These are phyloP conservation scores for Stenotaenia linearis DNA, from an alignment of 2,888 invertebrate genomes.

Conservation along the genomic window DNA sequence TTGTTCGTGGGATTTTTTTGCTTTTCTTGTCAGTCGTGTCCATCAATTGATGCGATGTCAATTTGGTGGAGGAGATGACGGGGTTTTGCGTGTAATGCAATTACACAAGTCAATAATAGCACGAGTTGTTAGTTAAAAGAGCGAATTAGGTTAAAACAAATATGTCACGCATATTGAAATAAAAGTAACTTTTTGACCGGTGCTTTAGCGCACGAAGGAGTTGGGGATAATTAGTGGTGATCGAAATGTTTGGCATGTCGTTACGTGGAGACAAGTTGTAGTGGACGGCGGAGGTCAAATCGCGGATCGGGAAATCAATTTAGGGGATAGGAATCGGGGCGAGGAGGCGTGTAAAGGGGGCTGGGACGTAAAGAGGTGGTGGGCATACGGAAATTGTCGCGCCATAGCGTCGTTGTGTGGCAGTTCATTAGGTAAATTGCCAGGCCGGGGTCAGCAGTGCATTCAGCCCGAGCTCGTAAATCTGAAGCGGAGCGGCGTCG, in stretches of 20 bases:
- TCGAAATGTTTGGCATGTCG: not conserved
- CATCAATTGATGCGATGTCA: not conserved
- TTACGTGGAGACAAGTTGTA: too few species aligned
- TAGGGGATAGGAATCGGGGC: not conserved
- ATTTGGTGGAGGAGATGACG: not conserved
- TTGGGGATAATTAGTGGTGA: not conserved
- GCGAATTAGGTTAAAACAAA: not conserved
- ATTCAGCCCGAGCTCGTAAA: constrained; percentile 11
- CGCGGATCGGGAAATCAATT: not conserved
- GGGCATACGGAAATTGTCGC: constrained; percentile 23
- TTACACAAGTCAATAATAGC: not conserved
- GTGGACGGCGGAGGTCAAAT: not conserved
- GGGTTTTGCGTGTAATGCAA: not conserved
- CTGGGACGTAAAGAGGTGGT: not conserved
- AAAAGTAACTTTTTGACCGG: not conserved
- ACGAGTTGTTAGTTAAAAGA: not conserved
- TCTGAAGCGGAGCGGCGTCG: constrained; percentile 1
- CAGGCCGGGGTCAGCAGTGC: constrained; percentile 14
- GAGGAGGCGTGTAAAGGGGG: not conserved
- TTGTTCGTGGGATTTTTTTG: not conserved
- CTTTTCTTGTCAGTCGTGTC: not conserved
- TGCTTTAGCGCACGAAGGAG: not conserved
- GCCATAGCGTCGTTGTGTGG: constrained; percentile 17
- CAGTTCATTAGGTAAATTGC: constrained; percentile 29
- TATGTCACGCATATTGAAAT: not conserved